These are phyloP conservation scores for Helicoverpa armigera DNA, from an alignment of 1,140 invertebrate genomes.

Conservation along the genomic window DNA sequence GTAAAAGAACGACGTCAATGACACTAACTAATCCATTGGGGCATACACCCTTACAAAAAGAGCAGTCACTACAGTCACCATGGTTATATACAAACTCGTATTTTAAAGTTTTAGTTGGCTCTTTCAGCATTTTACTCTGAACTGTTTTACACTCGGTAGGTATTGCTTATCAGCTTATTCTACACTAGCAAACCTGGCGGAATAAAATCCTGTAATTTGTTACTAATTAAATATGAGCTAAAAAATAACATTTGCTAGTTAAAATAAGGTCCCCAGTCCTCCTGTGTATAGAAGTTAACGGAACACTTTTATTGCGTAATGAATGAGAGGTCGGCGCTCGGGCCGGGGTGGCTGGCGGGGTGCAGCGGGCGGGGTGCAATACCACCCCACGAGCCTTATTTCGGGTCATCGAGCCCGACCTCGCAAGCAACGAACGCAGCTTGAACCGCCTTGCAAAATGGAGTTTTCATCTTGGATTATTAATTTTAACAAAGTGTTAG, in stretches of 20 bases:
- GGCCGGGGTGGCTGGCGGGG: slow-evolving; percentile 47
- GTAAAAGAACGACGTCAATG: too few species aligned
- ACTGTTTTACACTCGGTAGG: too few species aligned
- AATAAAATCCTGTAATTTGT: too few species aligned
- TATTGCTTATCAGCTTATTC: too few species aligned
- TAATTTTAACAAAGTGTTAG: slow-evolving; percentile 64
- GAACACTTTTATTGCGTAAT: slow-evolving; percentile 83
- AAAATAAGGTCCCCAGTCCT: slow-evolving; percentile 42
- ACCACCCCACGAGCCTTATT: slow-evolving; percentile 77
- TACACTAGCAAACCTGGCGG: too few species aligned
- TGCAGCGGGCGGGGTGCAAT: slow-evolving; percentile 60
- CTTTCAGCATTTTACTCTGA: too few species aligned
- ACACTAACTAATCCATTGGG: too few species aligned
- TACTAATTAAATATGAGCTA: neutral
- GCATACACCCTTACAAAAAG: too few species aligned
- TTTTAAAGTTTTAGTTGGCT: too few species aligned
- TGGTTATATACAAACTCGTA: too few species aligned
- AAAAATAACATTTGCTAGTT: slow-evolving; percentile 40
- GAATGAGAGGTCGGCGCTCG: slow-evolving; percentile 77
- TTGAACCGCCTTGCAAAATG: slow-evolving; percentile 73
- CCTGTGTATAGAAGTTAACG: slow-evolving; percentile 56
- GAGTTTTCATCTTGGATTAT: slow-evolving; percentile 71
- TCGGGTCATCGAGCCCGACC: slow-evolving; percentile 80
- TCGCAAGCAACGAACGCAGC: slow-evolving; percentile 67
- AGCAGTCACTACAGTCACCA: too few species aligned